Base-by-base conservation (phyloP, 2,113 vertebrate species). In the Canis aureus region DNA sequence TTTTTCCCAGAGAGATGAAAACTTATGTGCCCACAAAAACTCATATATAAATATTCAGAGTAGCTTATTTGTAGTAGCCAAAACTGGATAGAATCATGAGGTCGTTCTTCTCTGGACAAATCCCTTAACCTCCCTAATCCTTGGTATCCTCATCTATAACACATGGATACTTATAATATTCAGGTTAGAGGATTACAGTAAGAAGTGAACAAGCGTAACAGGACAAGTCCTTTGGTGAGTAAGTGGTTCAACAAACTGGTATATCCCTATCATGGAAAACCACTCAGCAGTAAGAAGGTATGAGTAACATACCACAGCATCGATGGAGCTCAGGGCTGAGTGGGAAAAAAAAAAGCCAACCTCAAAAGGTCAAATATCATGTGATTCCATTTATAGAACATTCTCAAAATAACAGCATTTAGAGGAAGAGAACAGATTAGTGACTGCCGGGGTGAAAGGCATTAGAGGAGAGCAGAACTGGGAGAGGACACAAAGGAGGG, bases 1-100 rank as follows among this genome's bases (percentile, higher is more conserved):
- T 59, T 79, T 91, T 51, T 55, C n/a, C 35, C 11, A 67, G 66
- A 71, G 69, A 89, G 23, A n/a, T 64, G 16, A 92, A 94, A 86
- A 91, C 0, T 11, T 76, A 38, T 0, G 1, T 73, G 6, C 8
- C 19, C 11, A n/a, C 2, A 49, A 35, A 74, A 69, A 84, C 43
- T n/a, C 43, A 7, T 16, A 1, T 11, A 10, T n/a, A 5, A 29
- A 32, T 32, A 11, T 71, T 84, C 27, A 51, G 9, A 84, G 60
- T 35, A 79, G 22, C 11, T 55, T 57, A 22, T 78, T 78, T 85
- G 62, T 80, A 60, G 84, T 59, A 64, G 32, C 57, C 23, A 32
- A 71, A 29, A 55, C 1, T 51, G 4, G 20, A 84, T 5, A 20
- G 19, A 92, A 38, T 3, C 1, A 5, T 55, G 17, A 69, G 23